Conservation (phyloP, 2,888 invertebrate species). For the Amiota communis region DNA sequence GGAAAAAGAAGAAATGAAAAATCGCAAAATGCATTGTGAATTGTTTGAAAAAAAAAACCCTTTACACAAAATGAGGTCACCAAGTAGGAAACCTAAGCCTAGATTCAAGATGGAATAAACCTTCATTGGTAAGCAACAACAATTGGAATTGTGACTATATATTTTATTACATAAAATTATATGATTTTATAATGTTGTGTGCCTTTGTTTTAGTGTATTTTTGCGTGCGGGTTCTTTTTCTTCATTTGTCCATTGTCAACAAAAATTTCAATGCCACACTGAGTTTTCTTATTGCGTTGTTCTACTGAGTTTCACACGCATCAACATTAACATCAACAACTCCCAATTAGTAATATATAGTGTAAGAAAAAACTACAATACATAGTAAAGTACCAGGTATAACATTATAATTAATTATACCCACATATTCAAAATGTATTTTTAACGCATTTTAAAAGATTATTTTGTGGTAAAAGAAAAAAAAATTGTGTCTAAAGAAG, state of each 20-base stretch:
- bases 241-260: background rate
- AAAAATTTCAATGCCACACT: too few species aligned
- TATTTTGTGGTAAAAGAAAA: background rate
- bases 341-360: slow-evolving; percentile 15
- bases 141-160: too few species aligned
- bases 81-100: too few species aligned
- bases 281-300: background rate
- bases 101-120: too few species aligned
- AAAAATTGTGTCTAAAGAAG: background rate
- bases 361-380: background rate
- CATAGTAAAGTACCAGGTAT: background rate
- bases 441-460: slow-evolving; percentile 19
- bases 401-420: too few species aligned
- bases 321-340: slow-evolving; percentile 6
- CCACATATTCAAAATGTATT: slow-evolving; percentile 8
- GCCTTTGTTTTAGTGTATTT: slow-evolving; percentile 1
- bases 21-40: too few species aligned
- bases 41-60: too few species aligned
- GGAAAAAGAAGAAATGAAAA: too few species aligned
- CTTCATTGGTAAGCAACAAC: too few species aligned
- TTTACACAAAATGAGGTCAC: too few species aligned
- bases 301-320: slow-evolving; percentile 6
- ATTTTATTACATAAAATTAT: too few species aligned
- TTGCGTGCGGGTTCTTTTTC: slow-evolving; percentile 19
- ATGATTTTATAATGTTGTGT: slow-evolving; percentile 9